Conservation (phyloP, 2,113 vertebrate genomes). For the Casuarius casuarius region DNA sequence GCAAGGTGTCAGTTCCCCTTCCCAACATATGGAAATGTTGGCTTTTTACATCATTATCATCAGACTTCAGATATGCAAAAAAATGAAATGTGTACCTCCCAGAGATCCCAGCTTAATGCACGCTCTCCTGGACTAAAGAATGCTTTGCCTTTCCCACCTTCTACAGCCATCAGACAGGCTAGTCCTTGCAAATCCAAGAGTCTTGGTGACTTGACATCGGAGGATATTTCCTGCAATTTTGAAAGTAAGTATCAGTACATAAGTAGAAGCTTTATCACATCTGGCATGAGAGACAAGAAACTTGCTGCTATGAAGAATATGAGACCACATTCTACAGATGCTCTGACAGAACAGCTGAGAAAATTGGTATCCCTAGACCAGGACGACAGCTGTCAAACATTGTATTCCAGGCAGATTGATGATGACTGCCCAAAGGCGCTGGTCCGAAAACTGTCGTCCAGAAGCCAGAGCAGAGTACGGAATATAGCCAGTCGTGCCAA, state of each 20-base stretch:
- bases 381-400: slow-evolving; percentile 72
- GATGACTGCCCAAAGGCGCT: slow-evolving; percentile 81
- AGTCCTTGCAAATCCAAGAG: slow-evolving; percentile 95
- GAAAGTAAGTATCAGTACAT: slow-evolving; percentile 97
- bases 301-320: slow-evolving; percentile 27
- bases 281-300: slow-evolving; percentile 79
- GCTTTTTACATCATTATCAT: slow-evolving; percentile 2
- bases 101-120: not conserved
- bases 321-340: slow-evolving; percentile 79
- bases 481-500: slow-evolving; percentile 94
- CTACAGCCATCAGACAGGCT: slow-evolving; percentile 51
- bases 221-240: slow-evolving; percentile 96
- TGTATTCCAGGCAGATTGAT: slow-evolving; percentile 57
- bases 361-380: slow-evolving; percentile 88
- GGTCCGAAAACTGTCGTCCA: slow-evolving; percentile 90
- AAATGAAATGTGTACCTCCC: not conserved
- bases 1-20: slow-evolving; percentile 20
- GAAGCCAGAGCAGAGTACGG: slow-evolving; percentile 95
- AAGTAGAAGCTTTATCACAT: slow-evolving; percentile 90
- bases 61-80: slow-evolving; percentile 19
- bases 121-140: not conserved
- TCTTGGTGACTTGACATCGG: slow-evolving; percentile 94
- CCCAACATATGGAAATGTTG: not conserved
- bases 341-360: slow-evolving; percentile 90
- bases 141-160: not conserved